These are phyloP conservation scores for Xestia c-nigrum DNA, from an alignment of 2,888 invertebrate genomes.

Conservation along the genomic window DNA sequence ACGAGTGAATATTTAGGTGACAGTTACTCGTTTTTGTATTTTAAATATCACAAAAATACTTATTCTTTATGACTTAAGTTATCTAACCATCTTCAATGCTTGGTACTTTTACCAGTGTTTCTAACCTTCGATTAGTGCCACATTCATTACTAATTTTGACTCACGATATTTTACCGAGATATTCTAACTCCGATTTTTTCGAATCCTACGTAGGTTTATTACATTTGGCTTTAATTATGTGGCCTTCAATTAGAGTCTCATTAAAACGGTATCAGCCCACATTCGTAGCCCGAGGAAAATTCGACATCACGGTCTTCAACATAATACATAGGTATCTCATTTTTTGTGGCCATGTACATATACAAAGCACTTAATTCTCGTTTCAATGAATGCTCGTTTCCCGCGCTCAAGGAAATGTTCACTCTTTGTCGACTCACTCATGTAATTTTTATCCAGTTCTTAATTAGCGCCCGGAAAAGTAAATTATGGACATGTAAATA, in stretches of 20 bases:
- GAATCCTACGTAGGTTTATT: slow-evolving; percentile 58
- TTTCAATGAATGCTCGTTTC: slow-evolving; percentile 78
- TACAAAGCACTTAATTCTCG: slow-evolving; percentile 62
- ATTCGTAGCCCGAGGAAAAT: slow-evolving; percentile 77
- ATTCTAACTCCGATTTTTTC: slow-evolving; percentile 43
- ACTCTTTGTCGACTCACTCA: slow-evolving; percentile 74
- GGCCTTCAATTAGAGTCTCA: slow-evolving; percentile 78
- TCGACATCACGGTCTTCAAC: slow-evolving; percentile 72
- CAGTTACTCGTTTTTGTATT: not conserved
- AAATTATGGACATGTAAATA: slow-evolving; percentile 25
- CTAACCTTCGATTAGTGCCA: slow-evolving; percentile 68
- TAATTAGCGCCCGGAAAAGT: slow-evolving; percentile 68
- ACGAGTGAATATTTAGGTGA: not conserved
- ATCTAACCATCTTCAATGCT: slow-evolving; percentile 52
- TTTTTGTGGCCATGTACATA: slow-evolving; percentile 65
- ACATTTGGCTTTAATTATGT: slow-evolving; percentile 68
- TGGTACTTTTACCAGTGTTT: slow-evolving; percentile 61
- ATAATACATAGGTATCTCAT: slow-evolving; percentile 65
- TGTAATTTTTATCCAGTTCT: slow-evolving; percentile 71
- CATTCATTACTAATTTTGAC: slow-evolving; percentile 51
- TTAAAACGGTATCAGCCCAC: slow-evolving; percentile 75
- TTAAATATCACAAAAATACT: not conserved
- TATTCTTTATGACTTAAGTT: slow-evolving; percentile 6
- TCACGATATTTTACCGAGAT: slow-evolving; percentile 39
- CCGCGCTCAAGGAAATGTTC: slow-evolving; percentile 82